phyloP scores from a whole-genome alignment of 2,797 vertebrate species.

The Dendrocincla fuliginosa region DNA sequence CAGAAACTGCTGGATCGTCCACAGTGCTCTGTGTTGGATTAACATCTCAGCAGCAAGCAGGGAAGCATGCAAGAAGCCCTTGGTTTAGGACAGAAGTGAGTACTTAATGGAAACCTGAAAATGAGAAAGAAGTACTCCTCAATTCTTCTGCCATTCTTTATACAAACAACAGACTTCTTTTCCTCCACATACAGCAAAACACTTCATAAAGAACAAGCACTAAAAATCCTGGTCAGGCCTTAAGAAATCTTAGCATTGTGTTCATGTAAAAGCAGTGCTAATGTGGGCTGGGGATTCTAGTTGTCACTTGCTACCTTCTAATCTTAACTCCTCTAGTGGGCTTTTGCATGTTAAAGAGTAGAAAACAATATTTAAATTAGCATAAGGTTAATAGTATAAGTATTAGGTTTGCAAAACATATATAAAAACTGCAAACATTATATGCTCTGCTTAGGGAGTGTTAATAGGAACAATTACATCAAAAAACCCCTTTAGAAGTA shows the following conservation, averaged over 20 bases:
- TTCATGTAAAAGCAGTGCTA: neutral
- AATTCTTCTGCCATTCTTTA: neutral
- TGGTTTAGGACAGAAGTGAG: neutral
- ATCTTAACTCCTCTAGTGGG: neutral
- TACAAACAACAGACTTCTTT: neutral
- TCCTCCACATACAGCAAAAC: neutral
- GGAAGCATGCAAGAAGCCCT: neutral
- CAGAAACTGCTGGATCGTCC: neutral
- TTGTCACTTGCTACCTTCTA: neutral
- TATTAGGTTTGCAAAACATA: conserved; percentile 2
- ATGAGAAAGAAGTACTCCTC: neutral
- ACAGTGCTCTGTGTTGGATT: neutral
- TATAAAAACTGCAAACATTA: neutral
- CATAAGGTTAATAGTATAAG: neutral
- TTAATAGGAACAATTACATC: neutral
- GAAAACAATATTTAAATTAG: conserved; percentile 21
- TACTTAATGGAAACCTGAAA: neutral
- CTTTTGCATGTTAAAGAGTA: neutral
- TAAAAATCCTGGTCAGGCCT: neutral
- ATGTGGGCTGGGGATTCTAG: neutral
- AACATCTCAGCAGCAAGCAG: neutral
- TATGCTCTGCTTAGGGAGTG: neutral
- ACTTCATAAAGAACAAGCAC: neutral
- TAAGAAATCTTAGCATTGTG: neutral
- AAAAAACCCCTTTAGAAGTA: neutral